A percentile compares a stretch with the other conserved stretches of the same genome.
Conservation (phyloP, 2,888 invertebrate genomes). For the Cosmia pyralina region DNA sequence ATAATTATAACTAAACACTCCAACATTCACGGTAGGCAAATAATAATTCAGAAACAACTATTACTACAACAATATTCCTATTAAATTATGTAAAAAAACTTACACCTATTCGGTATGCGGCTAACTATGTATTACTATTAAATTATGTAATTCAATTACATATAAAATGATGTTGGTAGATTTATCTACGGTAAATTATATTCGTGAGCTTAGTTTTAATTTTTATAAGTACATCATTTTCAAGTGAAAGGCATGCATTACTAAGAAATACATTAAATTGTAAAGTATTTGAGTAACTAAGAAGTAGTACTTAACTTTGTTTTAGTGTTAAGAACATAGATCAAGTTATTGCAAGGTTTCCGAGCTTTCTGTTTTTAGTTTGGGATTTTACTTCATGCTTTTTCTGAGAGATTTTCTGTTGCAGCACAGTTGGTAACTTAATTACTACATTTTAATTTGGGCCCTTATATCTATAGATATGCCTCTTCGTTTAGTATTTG, state of each 20-base stretch:
- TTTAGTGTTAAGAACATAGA: too few species aligned
- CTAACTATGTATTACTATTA: constrained; percentile 6
- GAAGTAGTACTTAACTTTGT: too few species aligned
- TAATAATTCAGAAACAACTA: constrained; percentile 50
- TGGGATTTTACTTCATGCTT: neutral
- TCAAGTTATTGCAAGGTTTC: neutral
- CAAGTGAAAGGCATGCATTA: constrained; percentile 6
- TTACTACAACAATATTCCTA: constrained; percentile 37
- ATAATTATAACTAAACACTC: constrained; percentile 61
- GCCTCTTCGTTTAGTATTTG: neutral
- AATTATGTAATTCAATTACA: constrained; percentile 35
- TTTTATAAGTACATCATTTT: neutral
- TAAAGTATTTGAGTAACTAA: neutral
- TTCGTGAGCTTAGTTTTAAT: neutral
- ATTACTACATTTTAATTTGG: neutral
- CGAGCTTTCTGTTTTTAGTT: neutral
- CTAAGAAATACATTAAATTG: neutral
- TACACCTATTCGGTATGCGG: constrained; percentile 24
- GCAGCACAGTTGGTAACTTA: neutral
- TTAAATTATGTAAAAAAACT: constrained; percentile 55
- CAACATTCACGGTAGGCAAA: constrained; percentile 40
- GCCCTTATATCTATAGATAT: neutral
- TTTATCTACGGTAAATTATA: constrained; percentile 1
- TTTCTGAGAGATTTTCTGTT: neutral
- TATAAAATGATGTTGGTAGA: constrained; percentile 12